These are phyloP conservation scores for Hozukius guyotensis DNA, from an alignment of 2,797 vertebrate genomes.

Conservation along the genomic window DNA sequence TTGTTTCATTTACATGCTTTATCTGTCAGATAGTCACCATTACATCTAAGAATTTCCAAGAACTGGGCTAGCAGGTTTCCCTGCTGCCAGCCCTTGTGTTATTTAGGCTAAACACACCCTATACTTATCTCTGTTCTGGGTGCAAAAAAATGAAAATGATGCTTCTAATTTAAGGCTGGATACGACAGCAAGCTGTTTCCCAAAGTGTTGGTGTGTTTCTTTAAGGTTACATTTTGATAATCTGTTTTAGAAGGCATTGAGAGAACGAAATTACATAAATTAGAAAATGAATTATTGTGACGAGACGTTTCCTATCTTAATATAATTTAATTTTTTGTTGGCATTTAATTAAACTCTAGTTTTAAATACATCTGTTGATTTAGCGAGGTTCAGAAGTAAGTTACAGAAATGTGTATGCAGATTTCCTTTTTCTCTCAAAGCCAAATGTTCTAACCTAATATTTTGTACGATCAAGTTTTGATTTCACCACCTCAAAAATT, in stretches of 20 bases:
- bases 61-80: not conserved
- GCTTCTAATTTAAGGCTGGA: not conserved
- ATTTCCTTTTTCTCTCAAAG: not conserved
- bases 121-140: not conserved
- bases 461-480: slow-evolving; percentile 19
- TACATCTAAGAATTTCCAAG: not conserved
- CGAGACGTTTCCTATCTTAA: not conserved
- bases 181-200: slow-evolving; percentile 2
- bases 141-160: not conserved
- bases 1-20: not conserved
- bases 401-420: not conserved
- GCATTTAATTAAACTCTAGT: not conserved
- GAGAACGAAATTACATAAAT: not conserved
- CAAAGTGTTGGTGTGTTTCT: not conserved
- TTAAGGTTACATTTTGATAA: not conserved
- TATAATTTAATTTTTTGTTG: not conserved
- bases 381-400: not conserved
- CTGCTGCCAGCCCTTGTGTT: not conserved
- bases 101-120: not conserved
- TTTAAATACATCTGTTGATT: not conserved
- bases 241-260: not conserved
- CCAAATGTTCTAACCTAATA: slow-evolving; percentile 38
- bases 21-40: not conserved
- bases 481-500: slow-evolving; percentile 17
- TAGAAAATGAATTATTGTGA: not conserved